Conservation (phyloP, 2,797 vertebrate genomes). For the Tokudaia tokunoshimensis region DNA sequence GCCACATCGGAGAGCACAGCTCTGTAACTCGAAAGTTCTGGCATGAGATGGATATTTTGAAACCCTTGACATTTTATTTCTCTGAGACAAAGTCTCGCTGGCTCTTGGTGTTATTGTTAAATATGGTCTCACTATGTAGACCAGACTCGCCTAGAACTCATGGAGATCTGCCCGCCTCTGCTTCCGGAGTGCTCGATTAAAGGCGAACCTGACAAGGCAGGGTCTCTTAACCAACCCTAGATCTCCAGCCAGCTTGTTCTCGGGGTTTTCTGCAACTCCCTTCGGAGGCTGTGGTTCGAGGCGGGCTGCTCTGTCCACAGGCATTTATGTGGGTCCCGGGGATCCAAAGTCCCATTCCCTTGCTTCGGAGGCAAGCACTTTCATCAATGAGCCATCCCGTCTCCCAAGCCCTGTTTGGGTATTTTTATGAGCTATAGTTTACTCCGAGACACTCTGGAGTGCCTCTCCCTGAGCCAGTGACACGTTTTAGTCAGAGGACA, state of each 20-base stretch:
- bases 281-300: background rate
- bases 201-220: background rate
- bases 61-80: background rate
- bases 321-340: background rate
- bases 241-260: background rate
- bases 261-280: background rate
- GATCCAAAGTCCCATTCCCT: background rate
- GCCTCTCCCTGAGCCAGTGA: background rate
- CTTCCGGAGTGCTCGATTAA: background rate
- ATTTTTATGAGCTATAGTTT: background rate
- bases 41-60: background rate
- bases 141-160: background rate
- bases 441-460: background rate
- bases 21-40: background rate
- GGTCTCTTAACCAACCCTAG: background rate
- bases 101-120: background rate
- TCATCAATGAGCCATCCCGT: too few species aligned
- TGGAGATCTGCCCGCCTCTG: background rate
- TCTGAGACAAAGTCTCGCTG: background rate
- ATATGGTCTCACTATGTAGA: background rate
- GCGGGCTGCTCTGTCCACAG: background rate
- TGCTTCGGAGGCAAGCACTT: too few species aligned
- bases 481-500: background rate
- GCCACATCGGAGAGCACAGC: background rate
- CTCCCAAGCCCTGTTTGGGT: background rate